Base-by-base conservation (phyloP, 2,113 vertebrate genomes). In the Oncorhynchus clarkii region DNA sequence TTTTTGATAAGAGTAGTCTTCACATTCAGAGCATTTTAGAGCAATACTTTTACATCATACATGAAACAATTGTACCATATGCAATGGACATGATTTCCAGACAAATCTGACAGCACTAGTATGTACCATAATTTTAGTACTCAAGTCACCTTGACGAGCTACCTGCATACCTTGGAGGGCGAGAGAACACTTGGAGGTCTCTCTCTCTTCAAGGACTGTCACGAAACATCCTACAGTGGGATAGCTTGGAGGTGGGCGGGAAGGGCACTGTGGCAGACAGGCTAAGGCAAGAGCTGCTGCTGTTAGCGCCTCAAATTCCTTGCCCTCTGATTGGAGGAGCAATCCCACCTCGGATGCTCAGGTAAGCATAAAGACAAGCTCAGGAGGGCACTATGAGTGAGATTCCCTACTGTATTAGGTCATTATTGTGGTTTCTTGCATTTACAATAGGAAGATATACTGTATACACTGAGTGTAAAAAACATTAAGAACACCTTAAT, bases 171-270 rank as follows among this genome's bases (percentile, higher is more conserved):
- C 85, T 79, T 49, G 89, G 90, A 54, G 92, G 93, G 65, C 89
- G 81, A 71, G 89, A 85, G 78, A 94, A 94, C 78, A 72, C 34
- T 71, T 93, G 91, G 92, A 88, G 85, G 84, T 91, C n/a, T 67
- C 62, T 94, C 74, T 84, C 48, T 54, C 85, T 92, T 27, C 70
- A 87, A 82, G 87, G 82, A 69, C 80, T 93, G 79, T 90, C 89
- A 73, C 80, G 76, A 68, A 78, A 84, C 67, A 87, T 45, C 39
- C 85, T 90, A 48, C 87, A 87, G 29, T 84, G 88, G 75, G 89
- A 86, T 77, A 90, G 89, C 20, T 22, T 62, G 59, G 16, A 22
- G 18, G n/a, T 22, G 80, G 71, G 78, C 66, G 78, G 90, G 74
- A 91, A 89, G 70, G 82, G 83, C 84, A 74, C 77, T 51, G 18